Evolutionary conservation across 1,140 invertebrate species (phyloP).

Genomic region (Heliconius hewitsoni): DNA sequence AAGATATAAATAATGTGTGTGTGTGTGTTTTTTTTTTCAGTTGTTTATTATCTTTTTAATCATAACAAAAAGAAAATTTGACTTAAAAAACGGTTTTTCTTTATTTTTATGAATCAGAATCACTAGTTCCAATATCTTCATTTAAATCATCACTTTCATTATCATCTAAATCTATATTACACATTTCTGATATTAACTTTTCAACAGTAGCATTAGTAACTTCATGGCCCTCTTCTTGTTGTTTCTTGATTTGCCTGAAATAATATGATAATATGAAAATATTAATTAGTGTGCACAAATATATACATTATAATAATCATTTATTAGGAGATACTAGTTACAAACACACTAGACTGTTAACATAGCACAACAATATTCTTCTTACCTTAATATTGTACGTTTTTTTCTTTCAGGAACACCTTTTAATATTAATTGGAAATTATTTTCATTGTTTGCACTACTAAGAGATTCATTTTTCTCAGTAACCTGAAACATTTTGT

Average conservation of each 20-base stretch:
- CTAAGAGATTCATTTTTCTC: constrained; percentile 39
- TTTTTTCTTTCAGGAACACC: constrained; percentile 67
- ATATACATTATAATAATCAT: no score
- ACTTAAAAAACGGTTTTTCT: background rate
- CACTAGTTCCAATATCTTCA: constrained; percentile 45
- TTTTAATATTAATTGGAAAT: constrained; percentile 59
- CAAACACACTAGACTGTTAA: background rate
- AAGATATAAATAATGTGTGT: no score
- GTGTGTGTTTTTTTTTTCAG: no score
- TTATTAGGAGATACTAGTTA: background rate
- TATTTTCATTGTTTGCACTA: constrained; percentile 34
- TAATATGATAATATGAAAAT: background rate
- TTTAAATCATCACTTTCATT: constrained; percentile 45
- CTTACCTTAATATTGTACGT: constrained; percentile 64
- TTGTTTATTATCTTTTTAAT: background rate
- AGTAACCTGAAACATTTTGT: constrained; percentile 20
- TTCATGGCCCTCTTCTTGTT: constrained; percentile 47
- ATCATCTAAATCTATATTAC: constrained; percentile 54
- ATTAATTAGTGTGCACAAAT: no score
- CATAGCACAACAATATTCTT: constrained; percentile 1
- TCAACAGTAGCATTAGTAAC: constrained; percentile 47
- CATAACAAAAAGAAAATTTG: background rate
- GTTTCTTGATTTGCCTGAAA: constrained; percentile 64
- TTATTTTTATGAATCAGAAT: constrained; percentile 27
- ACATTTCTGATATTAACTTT: constrained; percentile 53